Percentiles rank a stretch among this genome's conserved stretches.
phyloP scores from a whole-genome alignment of 2,888 invertebrate species.

The Campoletis raptor region DNA sequence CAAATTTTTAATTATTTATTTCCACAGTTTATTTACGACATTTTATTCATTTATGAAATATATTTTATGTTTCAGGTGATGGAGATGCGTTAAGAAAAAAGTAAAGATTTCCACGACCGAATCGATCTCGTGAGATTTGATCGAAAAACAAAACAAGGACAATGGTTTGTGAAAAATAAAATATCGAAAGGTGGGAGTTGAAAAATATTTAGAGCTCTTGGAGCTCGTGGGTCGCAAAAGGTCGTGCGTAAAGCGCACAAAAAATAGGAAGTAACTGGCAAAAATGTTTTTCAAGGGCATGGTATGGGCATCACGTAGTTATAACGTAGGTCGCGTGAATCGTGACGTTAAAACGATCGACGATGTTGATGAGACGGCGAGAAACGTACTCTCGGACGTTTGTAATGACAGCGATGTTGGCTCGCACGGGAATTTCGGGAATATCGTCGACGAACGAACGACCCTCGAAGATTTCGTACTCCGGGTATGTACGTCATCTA shows the following conservation, averaged over 20 bases:
- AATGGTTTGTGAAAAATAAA: slow-evolving; percentile 1
- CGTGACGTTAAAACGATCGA: slow-evolving; percentile 58
- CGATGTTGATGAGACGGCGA: slow-evolving; percentile 59
- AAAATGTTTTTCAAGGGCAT: slow-evolving; percentile 68
- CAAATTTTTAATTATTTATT: too few species aligned
- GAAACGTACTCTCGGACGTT: slow-evolving; percentile 44
- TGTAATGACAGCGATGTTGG: slow-evolving; percentile 78
- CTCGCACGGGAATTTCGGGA: slow-evolving; percentile 71
- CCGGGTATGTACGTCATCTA: slow-evolving; percentile 84
- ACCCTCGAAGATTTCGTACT: slow-evolving; percentile 65
- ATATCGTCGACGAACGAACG: slow-evolving; percentile 62
- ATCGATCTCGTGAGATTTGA: neutral
- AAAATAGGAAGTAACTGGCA: slow-evolving; percentile 9
- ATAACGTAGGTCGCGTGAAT: slow-evolving; percentile 60
- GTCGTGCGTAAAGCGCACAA: slow-evolving; percentile 11
- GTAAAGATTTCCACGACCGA: neutral
- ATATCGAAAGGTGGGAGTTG: neutral
- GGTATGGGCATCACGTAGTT: slow-evolving; percentile 40
- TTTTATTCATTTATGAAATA: neutral
- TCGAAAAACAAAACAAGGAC: neutral
- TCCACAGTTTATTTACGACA: neutral
- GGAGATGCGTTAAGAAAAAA: slow-evolving; percentile 31
- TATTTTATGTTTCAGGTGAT: slow-evolving; percentile 47
- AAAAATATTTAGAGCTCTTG: neutral
- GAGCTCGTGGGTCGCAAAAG: neutral